Percentiles rank a stretch among this genome's conserved stretches.
Evolutionary conservation across 2,888 invertebrate species (phyloP).

Genomic region (Drosophila phalerata): DNA sequence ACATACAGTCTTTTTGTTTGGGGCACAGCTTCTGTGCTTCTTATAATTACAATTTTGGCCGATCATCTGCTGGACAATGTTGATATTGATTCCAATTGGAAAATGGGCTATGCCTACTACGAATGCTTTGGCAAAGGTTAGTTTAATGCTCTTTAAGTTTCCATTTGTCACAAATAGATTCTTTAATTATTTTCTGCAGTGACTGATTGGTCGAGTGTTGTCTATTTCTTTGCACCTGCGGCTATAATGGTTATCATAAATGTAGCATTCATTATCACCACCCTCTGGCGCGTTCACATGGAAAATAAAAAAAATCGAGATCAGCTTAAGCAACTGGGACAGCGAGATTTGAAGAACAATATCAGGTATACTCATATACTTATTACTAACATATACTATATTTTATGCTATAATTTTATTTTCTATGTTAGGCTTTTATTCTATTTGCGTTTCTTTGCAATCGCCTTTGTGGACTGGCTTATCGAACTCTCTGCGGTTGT

Average conservation of each 20-base stretch:
- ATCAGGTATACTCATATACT: background rate
- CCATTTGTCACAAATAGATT: background rate
- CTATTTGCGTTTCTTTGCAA: background rate
- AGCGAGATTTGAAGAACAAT: background rate
- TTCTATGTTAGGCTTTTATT: background rate
- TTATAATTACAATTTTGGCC: background rate
- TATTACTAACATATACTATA: background rate
- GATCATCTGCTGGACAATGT: background rate
- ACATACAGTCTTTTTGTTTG: background rate
- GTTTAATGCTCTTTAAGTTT: background rate
- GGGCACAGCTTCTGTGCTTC: background rate
- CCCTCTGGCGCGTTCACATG: background rate
- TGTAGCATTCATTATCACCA: background rate
- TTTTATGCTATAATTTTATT: background rate
- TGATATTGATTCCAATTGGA: background rate
- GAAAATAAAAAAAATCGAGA: background rate
- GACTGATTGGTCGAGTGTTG: slow-evolving; percentile 1
- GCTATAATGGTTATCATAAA: background rate
- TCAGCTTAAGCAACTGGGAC: background rate
- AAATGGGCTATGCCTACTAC: background rate
- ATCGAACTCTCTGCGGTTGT: background rate
- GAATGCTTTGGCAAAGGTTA: background rate
- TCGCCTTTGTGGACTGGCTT: background rate
- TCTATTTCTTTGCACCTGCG: background rate
- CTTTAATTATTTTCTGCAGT: background rate